Conservation (phyloP, 2,888 invertebrate genomes). For the Trachelus iudaicus region DNA sequence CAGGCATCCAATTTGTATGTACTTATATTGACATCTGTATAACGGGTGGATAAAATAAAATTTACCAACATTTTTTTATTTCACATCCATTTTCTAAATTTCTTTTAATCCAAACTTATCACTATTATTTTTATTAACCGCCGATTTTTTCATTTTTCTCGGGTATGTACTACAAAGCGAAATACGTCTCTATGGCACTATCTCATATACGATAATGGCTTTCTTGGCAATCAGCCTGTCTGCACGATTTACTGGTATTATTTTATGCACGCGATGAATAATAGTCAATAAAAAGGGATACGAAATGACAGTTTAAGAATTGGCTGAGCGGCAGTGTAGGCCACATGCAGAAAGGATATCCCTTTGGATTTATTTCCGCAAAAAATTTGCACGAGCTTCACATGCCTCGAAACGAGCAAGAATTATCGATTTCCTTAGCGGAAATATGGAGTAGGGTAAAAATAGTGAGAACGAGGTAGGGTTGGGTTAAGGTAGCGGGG, state of each 20-base stretch:
- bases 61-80: not conserved
- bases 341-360: not conserved
- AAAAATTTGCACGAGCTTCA: not conserved
- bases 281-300: not conserved
- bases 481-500: not conserved
- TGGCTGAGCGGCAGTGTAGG: not conserved
- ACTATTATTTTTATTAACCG: not conserved
- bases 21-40: not conserved
- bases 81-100: not conserved
- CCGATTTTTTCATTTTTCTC: not conserved
- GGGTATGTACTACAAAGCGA: not conserved
- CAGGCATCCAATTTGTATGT: not conserved
- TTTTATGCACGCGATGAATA: not conserved
- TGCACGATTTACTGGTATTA: not conserved
- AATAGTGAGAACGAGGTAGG: not conserved
- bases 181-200: not conserved
- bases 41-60: not conserved
- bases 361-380: not conserved
- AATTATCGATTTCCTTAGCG: not conserved
- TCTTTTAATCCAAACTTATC: not conserved
- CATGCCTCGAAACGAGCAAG: not conserved
- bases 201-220: not conserved
- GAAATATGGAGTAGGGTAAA: not conserved
- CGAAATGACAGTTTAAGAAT: not conserved
- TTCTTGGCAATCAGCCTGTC: not conserved